Evolutionary conservation across 2,113 vertebrate species (phyloP).

Genomic region (Phaethornis superciliosus): DNA sequence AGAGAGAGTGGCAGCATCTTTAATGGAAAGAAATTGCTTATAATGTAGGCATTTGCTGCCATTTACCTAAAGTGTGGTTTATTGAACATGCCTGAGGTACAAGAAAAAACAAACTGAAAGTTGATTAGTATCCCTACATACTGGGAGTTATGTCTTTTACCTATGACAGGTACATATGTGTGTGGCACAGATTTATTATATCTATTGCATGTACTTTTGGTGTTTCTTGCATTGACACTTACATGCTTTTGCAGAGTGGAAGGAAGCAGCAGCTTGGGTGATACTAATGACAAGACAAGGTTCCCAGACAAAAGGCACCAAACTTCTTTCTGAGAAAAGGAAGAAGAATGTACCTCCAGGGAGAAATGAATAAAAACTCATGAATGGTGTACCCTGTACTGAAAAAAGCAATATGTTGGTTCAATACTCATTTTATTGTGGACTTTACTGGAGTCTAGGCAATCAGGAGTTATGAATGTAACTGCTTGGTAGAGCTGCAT

Average conservation of each 20-base stretch:
- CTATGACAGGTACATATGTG: neutral
- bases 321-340: neutral
- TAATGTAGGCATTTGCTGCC: neutral
- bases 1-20: neutral
- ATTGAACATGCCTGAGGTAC: neutral
- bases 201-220: neutral
- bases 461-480: neutral
- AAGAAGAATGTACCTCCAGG: neutral
- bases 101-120: neutral
- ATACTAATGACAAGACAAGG: neutral
- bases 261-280: neutral
- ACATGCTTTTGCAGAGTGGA: fast-evolving
- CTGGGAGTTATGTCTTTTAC: neutral
- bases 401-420: neutral
- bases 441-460: neutral
- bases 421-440: neutral
- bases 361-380: neutral
- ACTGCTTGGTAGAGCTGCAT: neutral
- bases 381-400: neutral
- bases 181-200: neutral
- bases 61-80: neutral
- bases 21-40: neutral
- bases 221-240: neutral
- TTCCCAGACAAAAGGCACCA: neutral
- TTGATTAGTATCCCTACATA: neutral